Evolutionary conservation across 1,140 invertebrate species (phyloP).

Genomic region (Scaptomyza hsui): DNA sequence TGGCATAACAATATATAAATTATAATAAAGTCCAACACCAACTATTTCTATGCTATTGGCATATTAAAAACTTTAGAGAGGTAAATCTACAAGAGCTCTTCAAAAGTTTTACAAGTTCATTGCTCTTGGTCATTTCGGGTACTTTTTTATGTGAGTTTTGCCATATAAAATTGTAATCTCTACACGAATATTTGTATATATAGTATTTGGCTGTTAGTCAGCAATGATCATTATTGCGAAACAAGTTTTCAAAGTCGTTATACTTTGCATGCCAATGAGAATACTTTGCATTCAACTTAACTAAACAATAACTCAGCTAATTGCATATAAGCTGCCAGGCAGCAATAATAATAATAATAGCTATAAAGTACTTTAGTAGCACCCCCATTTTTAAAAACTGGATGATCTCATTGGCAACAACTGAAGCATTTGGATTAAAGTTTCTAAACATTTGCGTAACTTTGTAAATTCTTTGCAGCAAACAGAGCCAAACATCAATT

Average conservation of each 20-base stretch:
- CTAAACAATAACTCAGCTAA: constrained; percentile 58
- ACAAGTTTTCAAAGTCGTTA: constrained; percentile 38
- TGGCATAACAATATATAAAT: constrained; percentile 16
- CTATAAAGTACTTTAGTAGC: constrained; percentile 14
- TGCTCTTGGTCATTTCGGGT: constrained; percentile 34
- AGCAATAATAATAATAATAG: constrained; percentile 15
- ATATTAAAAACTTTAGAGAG: constrained; percentile 46
- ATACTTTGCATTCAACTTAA: constrained; percentile 46
- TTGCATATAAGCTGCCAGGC: constrained; percentile 45
- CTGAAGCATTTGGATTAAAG: constrained; percentile 20
- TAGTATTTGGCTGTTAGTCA: constrained; percentile 12
- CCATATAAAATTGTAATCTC: constrained; percentile 2
- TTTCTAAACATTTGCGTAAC: constrained; percentile 26
- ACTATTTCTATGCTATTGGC: constrained; percentile 43
- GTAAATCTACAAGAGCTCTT: constrained; percentile 44
- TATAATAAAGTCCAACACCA: constrained; percentile 3
- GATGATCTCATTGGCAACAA: constrained; percentile 59
- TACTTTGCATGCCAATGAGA: constrained; percentile 38
- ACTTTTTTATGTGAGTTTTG: background rate
- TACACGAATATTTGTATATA: background rate
- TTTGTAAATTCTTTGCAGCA: constrained; percentile 38
- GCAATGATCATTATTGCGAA: constrained; percentile 20
- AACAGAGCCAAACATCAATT: constrained; percentile 48
- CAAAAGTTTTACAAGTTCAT: constrained; percentile 56
- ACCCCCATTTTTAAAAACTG: background rate